Base-by-base conservation (phyloP, 2,113 vertebrate genomes). In the Chamaetylas fuelleborni region DNA sequence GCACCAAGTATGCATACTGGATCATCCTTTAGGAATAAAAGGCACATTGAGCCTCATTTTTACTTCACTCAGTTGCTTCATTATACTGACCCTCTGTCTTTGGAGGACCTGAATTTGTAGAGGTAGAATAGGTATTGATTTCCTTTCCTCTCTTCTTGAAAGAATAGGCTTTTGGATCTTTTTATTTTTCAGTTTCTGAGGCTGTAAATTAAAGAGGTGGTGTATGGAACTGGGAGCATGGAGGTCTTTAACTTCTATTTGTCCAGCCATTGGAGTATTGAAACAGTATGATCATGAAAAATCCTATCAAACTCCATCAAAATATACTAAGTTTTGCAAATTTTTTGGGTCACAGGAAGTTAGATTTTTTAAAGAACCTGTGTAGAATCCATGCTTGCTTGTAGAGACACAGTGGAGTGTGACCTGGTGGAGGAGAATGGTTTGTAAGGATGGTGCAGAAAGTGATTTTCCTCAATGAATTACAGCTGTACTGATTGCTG, bases 1-100 rank as follows among this genome's bases (percentile, higher is more conserved):
- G 65, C 15, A 33, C 0, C 0, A 24, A 31, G 19, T 12, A 2
- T 69, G 16, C 14, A 11, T 48, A 5, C 18, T 1, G 19, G 8
- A 36, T 72, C 58, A n/a, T 70, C 19, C 34, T 58, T 28, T 9
- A 48, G 61, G 57, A 84, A 33, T 65, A 87, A 80, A 40, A 23
- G 33, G 36, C 45, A 58, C 33, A 13, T 0, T 2, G 14, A 33
- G 28, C 36, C 57, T 92, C 13, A 31, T 69, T 90, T 85, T 87
- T 87, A 26, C 48, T 72, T 60, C 33, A 33, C 25, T n/a, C 54
- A 57, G 22, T 42, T 85, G 54, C 40, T 73, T 84, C 8, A 1
- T 53, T 78, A 14, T 72, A 28, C 54, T 36, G n/a, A 40, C 57
- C 28, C 22, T 84, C 64, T 78, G 24, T 40, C 67, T 57, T 45